A percentile compares a stretch with the other conserved stretches of the same genome.
Conservation (phyloP, 2,797 vertebrate genomes). For the Propithecus perrieri region DNA sequence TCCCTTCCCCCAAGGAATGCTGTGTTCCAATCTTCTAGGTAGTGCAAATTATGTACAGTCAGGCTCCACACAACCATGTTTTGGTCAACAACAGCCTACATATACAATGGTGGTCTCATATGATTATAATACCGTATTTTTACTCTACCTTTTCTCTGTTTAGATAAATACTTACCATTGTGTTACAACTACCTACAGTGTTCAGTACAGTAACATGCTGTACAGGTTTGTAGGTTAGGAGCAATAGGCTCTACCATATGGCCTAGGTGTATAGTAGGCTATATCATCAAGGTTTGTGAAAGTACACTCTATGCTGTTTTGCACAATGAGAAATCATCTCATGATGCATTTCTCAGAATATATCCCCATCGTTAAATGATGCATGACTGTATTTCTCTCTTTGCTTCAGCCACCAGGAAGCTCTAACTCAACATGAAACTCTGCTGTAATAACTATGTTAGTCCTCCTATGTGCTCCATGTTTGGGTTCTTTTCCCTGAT, state of each 20-base stretch:
- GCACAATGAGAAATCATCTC: neutral
- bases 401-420: constrained; percentile 17
- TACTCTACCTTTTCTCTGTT: neutral
- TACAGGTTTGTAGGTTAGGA: neutral
- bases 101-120: neutral
- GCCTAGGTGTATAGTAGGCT: neutral
- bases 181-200: neutral
- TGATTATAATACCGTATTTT: neutral
- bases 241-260: neutral
- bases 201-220: neutral
- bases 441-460: neutral
- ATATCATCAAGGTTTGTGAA: neutral
- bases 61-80: neutral
- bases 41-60: neutral
- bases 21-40: neutral
- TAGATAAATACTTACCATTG: neutral
- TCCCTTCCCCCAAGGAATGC: neutral
- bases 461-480: neutral
- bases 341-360: neutral
- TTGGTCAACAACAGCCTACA: neutral
- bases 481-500: neutral
- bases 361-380: neutral
- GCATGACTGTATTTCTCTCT: neutral
- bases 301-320: neutral
- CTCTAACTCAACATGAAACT: neutral